Conservation (phyloP, 2,888 invertebrate genomes). For the Azorinus chamasolen region DNA sequence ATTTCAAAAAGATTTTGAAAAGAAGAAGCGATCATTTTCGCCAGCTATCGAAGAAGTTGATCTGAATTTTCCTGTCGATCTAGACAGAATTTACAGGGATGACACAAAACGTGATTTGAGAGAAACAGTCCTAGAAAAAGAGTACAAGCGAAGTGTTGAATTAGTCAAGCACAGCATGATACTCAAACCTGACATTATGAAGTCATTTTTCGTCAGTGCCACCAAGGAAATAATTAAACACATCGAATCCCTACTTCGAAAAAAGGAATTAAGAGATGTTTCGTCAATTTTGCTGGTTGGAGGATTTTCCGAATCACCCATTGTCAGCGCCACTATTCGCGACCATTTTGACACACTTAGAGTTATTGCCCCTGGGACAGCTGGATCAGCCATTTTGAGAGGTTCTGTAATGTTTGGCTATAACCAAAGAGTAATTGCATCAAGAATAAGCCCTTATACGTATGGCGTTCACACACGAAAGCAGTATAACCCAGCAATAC, state of each 20-base stretch:
- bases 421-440: conserved; percentile 52
- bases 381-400: conserved; percentile 54
- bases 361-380: conserved; percentile 50
- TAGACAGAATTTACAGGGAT: conserved; percentile 28
- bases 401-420: conserved; percentile 66
- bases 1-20: conserved; percentile 52
- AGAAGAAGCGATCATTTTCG: conserved; percentile 44
- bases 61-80: conserved; percentile 34
- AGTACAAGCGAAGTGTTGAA: conserved; percentile 22
- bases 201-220: conserved; percentile 37
- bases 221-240: conserved; percentile 39
- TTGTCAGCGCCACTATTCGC: conserved; percentile 44
- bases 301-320: conserved; percentile 62
- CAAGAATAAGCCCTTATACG: conserved; percentile 57
- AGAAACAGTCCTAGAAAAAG: conserved; percentile 24
- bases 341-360: conserved; percentile 33
- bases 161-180: conserved; percentile 38
- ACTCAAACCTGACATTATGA: conserved; percentile 41
- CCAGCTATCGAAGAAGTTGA: conserved; percentile 28
- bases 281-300: conserved; percentile 58
- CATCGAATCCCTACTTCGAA: conserved; percentile 32
- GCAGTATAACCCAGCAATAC: conserved; percentile 22
- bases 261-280: conserved; percentile 30
- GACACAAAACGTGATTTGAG: conserved; percentile 20
- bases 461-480: conserved; percentile 62